Base-by-base conservation (phyloP, 2,113 vertebrate species). In the Tragelaphus strepsiceros region DNA sequence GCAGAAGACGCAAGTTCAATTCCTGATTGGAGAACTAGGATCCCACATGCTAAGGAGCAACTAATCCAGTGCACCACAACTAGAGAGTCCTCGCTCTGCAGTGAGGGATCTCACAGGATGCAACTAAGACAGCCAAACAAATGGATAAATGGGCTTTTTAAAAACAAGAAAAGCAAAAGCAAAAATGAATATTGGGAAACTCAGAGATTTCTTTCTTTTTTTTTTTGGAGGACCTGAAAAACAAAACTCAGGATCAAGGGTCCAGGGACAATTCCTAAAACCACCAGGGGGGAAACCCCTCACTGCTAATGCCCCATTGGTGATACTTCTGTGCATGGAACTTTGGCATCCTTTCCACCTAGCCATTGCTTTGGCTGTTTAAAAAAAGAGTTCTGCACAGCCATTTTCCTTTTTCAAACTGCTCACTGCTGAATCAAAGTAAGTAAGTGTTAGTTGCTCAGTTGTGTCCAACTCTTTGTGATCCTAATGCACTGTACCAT, bases 1-100 rank as follows among this genome's bases (percentile, higher is more conserved):
- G 71, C 35, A 77, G 71, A 43, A 43, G 71, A 77, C 12, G 0
- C 0, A 0, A 12, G 71, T 77, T 77, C 12, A 12, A 14, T 26
- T 26, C 71, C 71, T 77, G 71, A 22, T 77, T 43, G 35, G 71
- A 43, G 22, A 77, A 26, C 22, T 26, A 77, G 14, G 35, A 77
- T 26, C 71, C 71, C 71, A 26, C 71, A 4, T 43, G 35, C 35
- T 43, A 43, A 77, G 71, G 39, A 43, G 39, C 35, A 43, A 4
- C 35, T 43, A 26, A 39, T 7, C 35, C 35, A 26, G 22, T 43
- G 35, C 11, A 4, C 6, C 71, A 43, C 12, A 43, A 13, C 71
- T 26, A 43, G 71, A 26, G 35, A 43, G 21, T 39, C 71, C 3
- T 0, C 0, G 1, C 71, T 43, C 12, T 43, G 39, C 35, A 43